These are phyloP conservation scores for Xiphorhynchus erythropygius DNA, from an alignment of 2,797 vertebrate species.

Conservation along the genomic window DNA sequence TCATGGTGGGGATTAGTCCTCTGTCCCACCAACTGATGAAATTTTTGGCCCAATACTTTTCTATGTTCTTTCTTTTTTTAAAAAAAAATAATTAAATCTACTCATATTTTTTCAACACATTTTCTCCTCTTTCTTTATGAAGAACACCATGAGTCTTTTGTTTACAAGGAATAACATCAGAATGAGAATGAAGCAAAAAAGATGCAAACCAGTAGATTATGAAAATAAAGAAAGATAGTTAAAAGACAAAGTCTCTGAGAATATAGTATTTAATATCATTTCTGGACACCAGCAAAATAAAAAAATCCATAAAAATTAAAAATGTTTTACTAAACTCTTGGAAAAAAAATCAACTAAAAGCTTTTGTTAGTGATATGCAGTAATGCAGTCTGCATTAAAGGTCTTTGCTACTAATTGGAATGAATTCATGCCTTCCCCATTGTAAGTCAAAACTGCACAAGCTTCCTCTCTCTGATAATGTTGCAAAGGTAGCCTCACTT, in stretches of 20 bases:
- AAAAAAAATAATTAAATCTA: neutral
- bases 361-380: neutral
- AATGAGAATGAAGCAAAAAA: neutral
- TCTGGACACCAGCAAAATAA: neutral
- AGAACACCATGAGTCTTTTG: neutral
- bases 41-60: neutral
- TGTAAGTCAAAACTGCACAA: slow-evolving; percentile 63
- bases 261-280: neutral
- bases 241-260: neutral
- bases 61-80: neutral
- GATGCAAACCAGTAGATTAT: neutral
- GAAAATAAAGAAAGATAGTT: neutral
- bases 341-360: slow-evolving; percentile 13
- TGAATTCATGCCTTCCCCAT: slow-evolving; percentile 62
- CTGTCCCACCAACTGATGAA: neutral
- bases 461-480: slow-evolving; percentile 61
- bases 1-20: neutral
- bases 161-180: neutral
- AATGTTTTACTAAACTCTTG: neutral
- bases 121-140: neutral
- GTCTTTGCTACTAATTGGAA: slow-evolving; percentile 59
- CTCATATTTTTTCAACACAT: neutral
- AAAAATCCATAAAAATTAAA: neutral
- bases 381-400: slow-evolving; percentile 3
- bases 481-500: slow-evolving; percentile 80